A percentile compares a stretch with the other conserved stretches of the same genome.
phyloP scores from a whole-genome alignment of 1,140 invertebrate genomes.

The Drosophila lacertosa region DNA sequence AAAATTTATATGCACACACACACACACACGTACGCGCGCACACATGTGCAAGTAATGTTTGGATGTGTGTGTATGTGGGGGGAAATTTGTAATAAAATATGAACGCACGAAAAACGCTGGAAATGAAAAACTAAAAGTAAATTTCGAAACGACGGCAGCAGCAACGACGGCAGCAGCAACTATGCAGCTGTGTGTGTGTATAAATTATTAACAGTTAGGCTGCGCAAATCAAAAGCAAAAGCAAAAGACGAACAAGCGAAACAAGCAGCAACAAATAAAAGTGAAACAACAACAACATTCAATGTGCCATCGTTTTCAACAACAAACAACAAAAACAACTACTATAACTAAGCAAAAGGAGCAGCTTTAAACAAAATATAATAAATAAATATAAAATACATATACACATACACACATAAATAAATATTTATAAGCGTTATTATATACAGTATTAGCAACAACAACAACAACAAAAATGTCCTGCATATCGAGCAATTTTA shows the following conservation, averaged over 20 bases:
- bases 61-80: slow-evolving; percentile 55
- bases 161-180: slow-evolving; percentile 20
- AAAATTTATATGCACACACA: slow-evolving; percentile 75
- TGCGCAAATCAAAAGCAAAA: slow-evolving; percentile 34
- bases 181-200: slow-evolving; percentile 51
- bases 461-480: slow-evolving; percentile 71
- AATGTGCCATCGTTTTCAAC: slow-evolving; percentile 56
- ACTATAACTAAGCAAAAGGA: slow-evolving; percentile 43
- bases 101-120: slow-evolving; percentile 66
- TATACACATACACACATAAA: slow-evolving; percentile 37
- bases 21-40: slow-evolving; percentile 50
- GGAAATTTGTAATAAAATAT: slow-evolving; percentile 83
- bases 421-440: slow-evolving; percentile 25
- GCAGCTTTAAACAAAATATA: slow-evolving; percentile 52
- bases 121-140: slow-evolving; percentile 61
- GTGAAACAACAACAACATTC: slow-evolving; percentile 27
- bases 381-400: slow-evolving; percentile 47
- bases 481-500: slow-evolving; percentile 84
- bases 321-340: slow-evolving; percentile 21
- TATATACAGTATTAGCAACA: slow-evolving; percentile 68
- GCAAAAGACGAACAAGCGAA: slow-evolving; percentile 21
- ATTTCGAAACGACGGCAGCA: slow-evolving; percentile 51
- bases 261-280: slow-evolving; percentile 35
- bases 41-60: slow-evolving; percentile 63
- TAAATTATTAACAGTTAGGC: slow-evolving; percentile 50